Conservation (phyloP, 2,113 vertebrate genomes). For the Formicarius rufipectus region DNA sequence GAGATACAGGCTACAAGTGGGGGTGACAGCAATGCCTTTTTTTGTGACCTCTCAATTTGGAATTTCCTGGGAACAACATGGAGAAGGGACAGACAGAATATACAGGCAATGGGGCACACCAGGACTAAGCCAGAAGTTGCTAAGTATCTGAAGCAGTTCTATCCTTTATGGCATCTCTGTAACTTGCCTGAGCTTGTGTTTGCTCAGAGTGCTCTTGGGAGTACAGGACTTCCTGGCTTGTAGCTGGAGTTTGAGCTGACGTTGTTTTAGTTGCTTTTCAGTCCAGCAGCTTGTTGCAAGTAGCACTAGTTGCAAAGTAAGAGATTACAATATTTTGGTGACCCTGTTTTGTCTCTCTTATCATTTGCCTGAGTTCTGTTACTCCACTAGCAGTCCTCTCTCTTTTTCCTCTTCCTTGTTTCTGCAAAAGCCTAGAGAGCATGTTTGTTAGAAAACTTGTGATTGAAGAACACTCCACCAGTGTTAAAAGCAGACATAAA, state of each 20-base stretch:
- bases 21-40: background rate
- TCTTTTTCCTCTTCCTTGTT: background rate
- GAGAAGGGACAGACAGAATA: background rate
- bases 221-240: background rate
- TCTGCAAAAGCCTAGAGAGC: background rate
- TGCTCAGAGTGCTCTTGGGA: background rate
- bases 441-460: background rate
- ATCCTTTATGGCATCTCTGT: background rate
- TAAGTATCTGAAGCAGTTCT: background rate
- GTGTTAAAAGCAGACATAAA: background rate
- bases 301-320: background rate
- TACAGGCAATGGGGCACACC: background rate
- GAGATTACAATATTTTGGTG: background rate
- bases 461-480: background rate
- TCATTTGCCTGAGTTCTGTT: background rate
- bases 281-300: background rate
- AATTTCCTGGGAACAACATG: background rate
- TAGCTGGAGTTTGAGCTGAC: background rate
- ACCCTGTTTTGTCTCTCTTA: background rate
- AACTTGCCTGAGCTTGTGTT: background rate
- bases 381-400: background rate
- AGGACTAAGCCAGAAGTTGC: background rate
- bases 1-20: background rate
- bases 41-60: fast-evolving
- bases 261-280: background rate